A percentile compares a stretch with the other conserved stretches of the same genome.
Evolutionary conservation across 2,113 vertebrate species (phyloP).

Genomic region (Pituophis catenifer): DNA sequence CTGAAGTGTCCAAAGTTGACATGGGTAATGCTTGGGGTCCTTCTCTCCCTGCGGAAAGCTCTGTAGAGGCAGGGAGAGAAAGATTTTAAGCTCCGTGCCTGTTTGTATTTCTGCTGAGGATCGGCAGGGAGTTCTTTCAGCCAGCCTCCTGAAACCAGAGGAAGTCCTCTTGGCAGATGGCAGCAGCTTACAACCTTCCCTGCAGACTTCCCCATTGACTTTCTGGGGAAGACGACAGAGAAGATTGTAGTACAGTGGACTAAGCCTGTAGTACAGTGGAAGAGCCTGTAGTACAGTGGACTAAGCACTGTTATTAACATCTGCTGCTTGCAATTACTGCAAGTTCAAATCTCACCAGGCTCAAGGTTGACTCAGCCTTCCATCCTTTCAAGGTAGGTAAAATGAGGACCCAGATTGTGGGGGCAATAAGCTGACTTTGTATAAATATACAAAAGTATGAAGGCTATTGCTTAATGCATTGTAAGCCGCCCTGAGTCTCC

Average conservation of each 20-base stretch:
- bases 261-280: too few relatives aligned
- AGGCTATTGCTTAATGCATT: too few relatives aligned
- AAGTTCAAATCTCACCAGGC: too few relatives aligned
- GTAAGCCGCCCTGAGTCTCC: too few relatives aligned
- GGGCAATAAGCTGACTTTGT: too few relatives aligned
- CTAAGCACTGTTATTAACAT: too few relatives aligned
- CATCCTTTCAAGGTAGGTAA: too few relatives aligned
- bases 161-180: background rate
- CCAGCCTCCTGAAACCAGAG: background rate
- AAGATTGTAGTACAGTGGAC: background rate
- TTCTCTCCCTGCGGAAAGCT: background rate
- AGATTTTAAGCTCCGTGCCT: background rate
- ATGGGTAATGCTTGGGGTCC: background rate
- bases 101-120: background rate
- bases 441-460: too few relatives aligned
- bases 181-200: background rate
- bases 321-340: too few relatives aligned
- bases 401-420: too few relatives aligned
- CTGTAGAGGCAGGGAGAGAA: background rate
- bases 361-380: too few relatives aligned
- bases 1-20: background rate
- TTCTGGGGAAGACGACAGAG: background rate
- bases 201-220: background rate
- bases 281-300: too few relatives aligned
- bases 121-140: background rate